Base-by-base conservation (phyloP, 2,113 vertebrate species). In the Himantopus leucocephalus region DNA sequence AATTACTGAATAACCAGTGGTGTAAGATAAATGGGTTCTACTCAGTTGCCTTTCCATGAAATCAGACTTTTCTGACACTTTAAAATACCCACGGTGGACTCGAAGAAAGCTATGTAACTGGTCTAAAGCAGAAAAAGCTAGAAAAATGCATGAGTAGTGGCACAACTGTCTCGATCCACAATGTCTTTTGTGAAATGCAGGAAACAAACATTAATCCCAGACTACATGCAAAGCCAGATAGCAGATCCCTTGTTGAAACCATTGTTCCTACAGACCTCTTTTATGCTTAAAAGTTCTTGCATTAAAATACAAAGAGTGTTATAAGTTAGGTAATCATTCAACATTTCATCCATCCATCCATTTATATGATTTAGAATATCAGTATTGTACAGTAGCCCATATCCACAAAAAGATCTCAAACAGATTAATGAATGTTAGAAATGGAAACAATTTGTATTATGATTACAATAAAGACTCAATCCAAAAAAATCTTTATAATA, bases 1-100 rank as follows among this genome's bases (percentile, higher is more conserved):
- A 81, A 80, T 70, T 95, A 96, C 73, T 75, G 56, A 84, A 58
- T 92, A 95, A 94, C 96, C 83, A 95, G 83, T 91, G 50, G 39
- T 76, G 39, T 84, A 90, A 37, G 63, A 97, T 64, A 96, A 94
- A 95, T 73, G 32, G 32, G 45, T 94, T 75, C 70, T 92, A 81
- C 63, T 30, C 67, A 62, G 67, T 56, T 86, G 55, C 39, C 45
- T 91, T 95, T 94, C 59, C 58, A 71, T 77, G 37, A 94, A 91
- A 92, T 84, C 74, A 85, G 89, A 91, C 53, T 92, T 87, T 94
- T 96, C 91, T 92, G 58, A 89, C 56, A 80, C 47, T 75, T 88
- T 72, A 75, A 82, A 97, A 84, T 64, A 58, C 59, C 19, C 47
- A 19, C 7, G 1, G 47, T 91, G 90, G 86, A 90, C 41, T 86